Evolutionary conservation across 2,797 vertebrate species (phyloP), one percentile per base, ranked within the genome.

Genomic region (Syndactyla subalaris): DNA sequence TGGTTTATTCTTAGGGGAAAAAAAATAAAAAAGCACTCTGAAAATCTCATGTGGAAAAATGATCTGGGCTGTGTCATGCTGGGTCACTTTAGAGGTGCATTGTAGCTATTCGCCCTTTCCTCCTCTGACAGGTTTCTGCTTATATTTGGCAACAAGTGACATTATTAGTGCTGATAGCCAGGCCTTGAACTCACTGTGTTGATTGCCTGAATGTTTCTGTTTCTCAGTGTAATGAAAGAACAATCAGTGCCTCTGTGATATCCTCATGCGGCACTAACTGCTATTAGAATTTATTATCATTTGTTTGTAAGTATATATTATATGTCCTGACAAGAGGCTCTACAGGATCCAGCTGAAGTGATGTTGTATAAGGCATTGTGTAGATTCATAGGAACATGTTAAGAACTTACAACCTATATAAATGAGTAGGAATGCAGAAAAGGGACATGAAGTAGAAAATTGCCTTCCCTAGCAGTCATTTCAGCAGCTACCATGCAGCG

Each of bases 131-230:
- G 66, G n/a, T 87, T 93, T 89, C 54, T 84, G 12, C 72, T 82
- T 51, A 78, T 61, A 32, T 86, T 82, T 91, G 54, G 72, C 6
- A 20, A 77, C 71, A 78, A 93, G 57, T 85, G 81, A 85, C 87
- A 80, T 91, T 95, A 95, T 95, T 90, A 84, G 54, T 45, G 57
- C 55, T 92, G 93, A 93, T 92, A 85, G 85, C 85, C 75, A 87
- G 62, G 62, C 38, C 92, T 96, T 92, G 85, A 94, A 82, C 70
- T 92, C 91, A 34, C 24, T 30, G 29, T 84, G 93, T 61, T 95
- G 94, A 92, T 92, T 95, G 83, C 68, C 59, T 94, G 90, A 88
- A 94, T 92, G 76, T 84, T 95, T 96, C 83, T 90, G 79, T 94
- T 95, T 94, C 78, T 55, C 67, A 48, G 74, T 70, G 89, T 90